A percentile compares a stretch with the other conserved stretches of the same genome.
These are phyloP conservation scores for Zapus hudsonius DNA, from an alignment of 2,113 vertebrate species.

Conservation along the genomic window DNA sequence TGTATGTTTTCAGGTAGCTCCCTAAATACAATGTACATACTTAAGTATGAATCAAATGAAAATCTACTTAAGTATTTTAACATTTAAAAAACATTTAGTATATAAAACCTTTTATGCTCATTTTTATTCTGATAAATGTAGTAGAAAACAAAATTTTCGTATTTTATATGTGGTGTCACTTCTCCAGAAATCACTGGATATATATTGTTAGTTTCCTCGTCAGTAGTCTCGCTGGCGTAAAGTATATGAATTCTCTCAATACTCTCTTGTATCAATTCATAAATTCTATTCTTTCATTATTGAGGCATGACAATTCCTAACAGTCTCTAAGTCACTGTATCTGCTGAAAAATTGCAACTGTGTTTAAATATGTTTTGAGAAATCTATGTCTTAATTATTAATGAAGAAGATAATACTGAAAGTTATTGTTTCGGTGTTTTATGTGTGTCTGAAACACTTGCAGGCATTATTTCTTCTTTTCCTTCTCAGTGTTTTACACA, in stretches of 20 bases:
- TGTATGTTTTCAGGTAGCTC: background rate
- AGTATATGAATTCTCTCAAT: background rate
- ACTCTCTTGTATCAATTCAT: background rate
- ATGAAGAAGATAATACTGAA: constrained; percentile 13
- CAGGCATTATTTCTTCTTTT: constrained; percentile 43
- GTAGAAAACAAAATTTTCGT: background rate
- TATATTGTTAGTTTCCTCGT: background rate
- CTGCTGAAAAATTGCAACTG: background rate
- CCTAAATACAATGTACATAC: background rate
- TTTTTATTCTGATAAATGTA: background rate
- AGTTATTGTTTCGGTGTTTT: background rate
- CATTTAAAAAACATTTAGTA: background rate
- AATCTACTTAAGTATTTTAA: background rate
- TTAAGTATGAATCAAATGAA: constrained; percentile 20
- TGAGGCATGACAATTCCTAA: background rate
- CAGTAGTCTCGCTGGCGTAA: background rate
- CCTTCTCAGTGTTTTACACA: constrained; percentile 19
- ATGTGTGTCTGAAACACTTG: constrained; percentile 32
- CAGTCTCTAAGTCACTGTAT: background rate
- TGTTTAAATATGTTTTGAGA: constrained; percentile 4
- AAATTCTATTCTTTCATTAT: background rate
- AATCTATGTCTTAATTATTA: background rate
- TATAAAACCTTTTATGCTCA: background rate
- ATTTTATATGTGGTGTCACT: background rate
- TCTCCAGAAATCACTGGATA: background rate